phyloP scores from a whole-genome alignment of 2,113 vertebrate genomes.

The Oryzias celebensis region DNA sequence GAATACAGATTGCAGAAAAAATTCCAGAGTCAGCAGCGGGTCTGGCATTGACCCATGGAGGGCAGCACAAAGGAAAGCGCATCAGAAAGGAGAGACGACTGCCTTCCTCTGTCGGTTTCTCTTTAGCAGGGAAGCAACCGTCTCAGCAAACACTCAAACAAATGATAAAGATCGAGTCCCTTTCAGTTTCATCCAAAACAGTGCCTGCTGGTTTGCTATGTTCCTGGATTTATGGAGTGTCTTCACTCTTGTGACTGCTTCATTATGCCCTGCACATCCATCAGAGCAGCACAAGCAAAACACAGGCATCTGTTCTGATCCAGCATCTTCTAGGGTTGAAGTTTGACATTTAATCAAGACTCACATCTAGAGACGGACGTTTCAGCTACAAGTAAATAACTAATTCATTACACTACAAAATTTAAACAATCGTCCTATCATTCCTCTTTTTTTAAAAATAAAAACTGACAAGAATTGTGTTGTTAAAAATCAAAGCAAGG shows the following conservation, averaged over 20 bases:
- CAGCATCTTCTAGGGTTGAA: too few species aligned
- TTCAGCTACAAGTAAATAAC: too few species aligned
- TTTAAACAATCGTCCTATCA: too few species aligned
- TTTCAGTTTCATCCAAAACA: background rate
- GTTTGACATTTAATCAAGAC: too few species aligned
- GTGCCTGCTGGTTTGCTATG: background rate
- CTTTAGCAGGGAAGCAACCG: background rate
- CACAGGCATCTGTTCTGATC: too few species aligned
- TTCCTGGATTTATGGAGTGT: background rate
- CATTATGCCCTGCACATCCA: too few species aligned
- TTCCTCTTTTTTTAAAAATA: too few species aligned
- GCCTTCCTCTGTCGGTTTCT: conserved; percentile 1
- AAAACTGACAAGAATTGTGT: too few species aligned
- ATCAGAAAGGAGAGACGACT: conserved; percentile 6
- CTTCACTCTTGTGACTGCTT: conserved; percentile 15
- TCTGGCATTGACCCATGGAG: conserved; percentile 23
- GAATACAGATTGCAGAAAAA: conserved; percentile 26
- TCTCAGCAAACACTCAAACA: background rate
- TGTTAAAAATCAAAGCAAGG: too few species aligned
- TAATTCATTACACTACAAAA: too few species aligned
- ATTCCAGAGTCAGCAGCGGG: conserved; percentile 12
- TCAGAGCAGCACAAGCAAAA: too few species aligned
- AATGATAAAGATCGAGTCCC: background rate
- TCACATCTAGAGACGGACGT: too few species aligned
- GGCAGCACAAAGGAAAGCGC: conserved; percentile 21